A percentile compares a stretch with the other conserved stretches of the same genome.
phyloP scores from a whole-genome alignment of 1,140 invertebrate genomes.

The Coelopa frigida region DNA sequence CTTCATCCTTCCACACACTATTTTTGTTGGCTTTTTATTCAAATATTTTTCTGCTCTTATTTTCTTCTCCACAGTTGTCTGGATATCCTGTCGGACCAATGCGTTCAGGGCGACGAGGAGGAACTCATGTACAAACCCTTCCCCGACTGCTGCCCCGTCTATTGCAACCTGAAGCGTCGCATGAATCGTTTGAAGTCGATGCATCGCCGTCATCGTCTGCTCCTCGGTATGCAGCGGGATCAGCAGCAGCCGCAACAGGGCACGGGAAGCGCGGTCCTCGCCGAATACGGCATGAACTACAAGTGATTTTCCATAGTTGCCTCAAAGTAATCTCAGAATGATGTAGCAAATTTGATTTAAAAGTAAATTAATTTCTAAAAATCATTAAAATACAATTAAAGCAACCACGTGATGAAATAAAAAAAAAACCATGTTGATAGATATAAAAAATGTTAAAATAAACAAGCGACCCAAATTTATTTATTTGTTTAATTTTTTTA shows the following conservation, averaged over 20 bases:
- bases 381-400: not conserved
- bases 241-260: constrained; percentile 14
- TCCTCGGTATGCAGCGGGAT: constrained; percentile 35
- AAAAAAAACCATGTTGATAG: no score
- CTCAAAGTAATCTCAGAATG: no score
- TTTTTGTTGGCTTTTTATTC: no score
- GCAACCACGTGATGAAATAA: no score
- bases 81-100: constrained; percentile 41
- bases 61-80: constrained; percentile 25
- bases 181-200: constrained; percentile 39
- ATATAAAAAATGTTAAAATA: no score
- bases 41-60: constrained; percentile 8
- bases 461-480: no score
- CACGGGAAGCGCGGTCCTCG: constrained; percentile 1
- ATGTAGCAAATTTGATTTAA: no score
- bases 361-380: not conserved
- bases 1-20: no score
- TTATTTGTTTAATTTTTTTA: no score
- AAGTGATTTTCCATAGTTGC: not conserved
- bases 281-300: constrained; percentile 5
- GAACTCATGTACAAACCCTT: constrained; percentile 42
- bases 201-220: constrained; percentile 36
- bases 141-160: constrained; percentile 40
- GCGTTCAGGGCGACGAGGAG: constrained; percentile 41
- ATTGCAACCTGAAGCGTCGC: constrained; percentile 39